Conservation (phyloP, 2,113 vertebrate genomes). For the Gnathonemus echidnorhynchus region DNA sequence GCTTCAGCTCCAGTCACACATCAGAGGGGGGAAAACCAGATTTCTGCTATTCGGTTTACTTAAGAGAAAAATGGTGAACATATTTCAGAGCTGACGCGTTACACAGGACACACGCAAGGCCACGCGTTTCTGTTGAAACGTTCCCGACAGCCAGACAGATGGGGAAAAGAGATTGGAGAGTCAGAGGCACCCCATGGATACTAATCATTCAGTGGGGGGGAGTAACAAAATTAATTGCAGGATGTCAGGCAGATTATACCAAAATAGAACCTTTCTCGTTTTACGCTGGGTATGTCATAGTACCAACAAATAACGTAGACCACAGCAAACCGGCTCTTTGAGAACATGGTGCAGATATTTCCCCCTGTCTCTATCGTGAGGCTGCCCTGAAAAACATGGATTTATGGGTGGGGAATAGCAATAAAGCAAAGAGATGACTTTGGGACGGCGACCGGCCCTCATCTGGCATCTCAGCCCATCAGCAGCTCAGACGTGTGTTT, state of each 20-base stretch:
- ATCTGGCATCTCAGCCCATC: slow-evolving; percentile 1
- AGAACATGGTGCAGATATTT: not conserved
- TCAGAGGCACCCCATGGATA: slow-evolving; percentile 2
- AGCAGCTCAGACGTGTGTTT: slow-evolving; percentile 42
- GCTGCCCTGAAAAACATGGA: not conserved
- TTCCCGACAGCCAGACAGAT: not conserved
- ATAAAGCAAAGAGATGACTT: not conserved
- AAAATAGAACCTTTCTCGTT: not conserved
- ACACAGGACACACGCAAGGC: not conserved
- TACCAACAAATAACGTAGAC: not conserved
- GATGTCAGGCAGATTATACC: slow-evolving; percentile 1
- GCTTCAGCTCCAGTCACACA: not conserved
- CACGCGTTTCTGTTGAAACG: not conserved
- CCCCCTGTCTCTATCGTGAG: not conserved
- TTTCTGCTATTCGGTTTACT: not conserved
- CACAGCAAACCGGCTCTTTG: not conserved
- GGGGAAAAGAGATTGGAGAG: not conserved
- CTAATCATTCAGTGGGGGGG: not conserved
- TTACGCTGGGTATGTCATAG: not conserved
- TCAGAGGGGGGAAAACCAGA: not conserved
- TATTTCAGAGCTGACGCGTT: not conserved
- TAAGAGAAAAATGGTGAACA: not conserved
- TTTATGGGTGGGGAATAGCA: not conserved
- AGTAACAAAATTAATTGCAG: slow-evolving; percentile 1
- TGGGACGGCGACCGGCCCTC: not conserved